Conservation (phyloP, 2,797 vertebrate species). For the Chelon auratus region DNA sequence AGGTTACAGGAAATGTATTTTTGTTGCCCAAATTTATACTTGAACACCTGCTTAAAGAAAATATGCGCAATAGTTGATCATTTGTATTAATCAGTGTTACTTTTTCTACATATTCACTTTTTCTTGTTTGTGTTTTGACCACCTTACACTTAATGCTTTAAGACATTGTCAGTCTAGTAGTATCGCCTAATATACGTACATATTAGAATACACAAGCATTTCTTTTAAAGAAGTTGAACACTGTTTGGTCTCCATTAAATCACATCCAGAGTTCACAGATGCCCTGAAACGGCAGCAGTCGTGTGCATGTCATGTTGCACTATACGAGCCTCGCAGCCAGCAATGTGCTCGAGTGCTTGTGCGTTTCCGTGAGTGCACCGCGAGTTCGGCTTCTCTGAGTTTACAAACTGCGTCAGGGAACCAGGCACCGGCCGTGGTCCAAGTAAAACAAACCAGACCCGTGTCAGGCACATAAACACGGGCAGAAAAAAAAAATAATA, state of each 20-base stretch:
- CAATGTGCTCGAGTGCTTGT: neutral
- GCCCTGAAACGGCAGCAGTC: slow-evolving; percentile 28
- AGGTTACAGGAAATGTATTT: no score
- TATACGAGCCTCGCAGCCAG: neutral
- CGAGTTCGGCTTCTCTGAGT: slow-evolving; percentile 19
- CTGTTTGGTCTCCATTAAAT: slow-evolving; percentile 4
- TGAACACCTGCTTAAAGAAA: no score
- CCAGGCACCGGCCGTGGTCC: slow-evolving; percentile 60
- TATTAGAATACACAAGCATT: neutral
- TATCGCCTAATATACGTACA: neutral
- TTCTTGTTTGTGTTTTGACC: neutral
- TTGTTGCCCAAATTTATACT: no score
- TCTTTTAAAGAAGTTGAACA: neutral
- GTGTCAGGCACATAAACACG: slow-evolving; percentile 55
- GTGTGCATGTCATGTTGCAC: slow-evolving; percentile 16
- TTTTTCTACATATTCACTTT: no score
- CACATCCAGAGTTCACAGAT: slow-evolving; percentile 14
- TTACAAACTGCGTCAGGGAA: slow-evolving; percentile 53
- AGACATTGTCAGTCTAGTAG: neutral
- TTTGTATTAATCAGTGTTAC: no score
- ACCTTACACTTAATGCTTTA: neutral
- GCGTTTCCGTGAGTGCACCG: neutral
- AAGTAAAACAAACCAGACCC: slow-evolving; percentile 65
- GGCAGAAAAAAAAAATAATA: slow-evolving; percentile 48
- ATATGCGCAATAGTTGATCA: no score